Evolutionary conservation across 1,140 invertebrate genomes (phyloP).

Genomic region (Hylaeus volcanicus): DNA sequence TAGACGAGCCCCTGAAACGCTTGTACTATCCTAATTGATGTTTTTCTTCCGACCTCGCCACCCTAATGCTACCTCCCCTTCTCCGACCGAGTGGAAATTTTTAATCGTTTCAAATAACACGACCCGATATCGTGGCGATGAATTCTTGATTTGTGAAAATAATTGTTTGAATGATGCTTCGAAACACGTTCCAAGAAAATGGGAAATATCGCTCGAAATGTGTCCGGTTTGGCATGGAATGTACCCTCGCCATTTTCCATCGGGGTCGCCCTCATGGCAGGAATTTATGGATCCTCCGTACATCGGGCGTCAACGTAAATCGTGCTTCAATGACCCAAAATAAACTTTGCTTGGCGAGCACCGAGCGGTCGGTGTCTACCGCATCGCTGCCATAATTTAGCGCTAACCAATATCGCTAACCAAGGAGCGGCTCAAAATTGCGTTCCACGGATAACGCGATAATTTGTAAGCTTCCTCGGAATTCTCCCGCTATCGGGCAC

Average conservation of each 20-base stretch:
- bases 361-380: conserved; percentile 28
- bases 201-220: too few relatives aligned
- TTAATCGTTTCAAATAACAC: conserved; percentile 11
- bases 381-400: conserved; percentile 38
- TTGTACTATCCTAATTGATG: conserved; percentile 9
- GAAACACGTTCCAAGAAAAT: too few relatives aligned
- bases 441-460: conserved; percentile 30
- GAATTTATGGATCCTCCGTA: conserved; percentile 30
- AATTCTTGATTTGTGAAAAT: too few relatives aligned
- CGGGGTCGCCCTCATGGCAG: not conserved
- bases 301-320: conserved; percentile 32
- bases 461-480: conserved; percentile 16
- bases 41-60: not conserved
- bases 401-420: conserved; percentile 31
- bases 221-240: too few relatives aligned
- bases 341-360: conserved; percentile 15
- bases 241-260: too few relatives aligned
- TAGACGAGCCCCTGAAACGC: not conserved
- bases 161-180: too few relatives aligned
- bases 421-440: conserved; percentile 25
- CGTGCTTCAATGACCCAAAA: conserved; percentile 32
- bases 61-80: not conserved
- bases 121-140: too few relatives aligned
- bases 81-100: not conserved
- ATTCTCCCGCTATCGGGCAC: not conserved